Conservation (phyloP, 2,888 invertebrate genomes). For the Tinea trinotella region DNA sequence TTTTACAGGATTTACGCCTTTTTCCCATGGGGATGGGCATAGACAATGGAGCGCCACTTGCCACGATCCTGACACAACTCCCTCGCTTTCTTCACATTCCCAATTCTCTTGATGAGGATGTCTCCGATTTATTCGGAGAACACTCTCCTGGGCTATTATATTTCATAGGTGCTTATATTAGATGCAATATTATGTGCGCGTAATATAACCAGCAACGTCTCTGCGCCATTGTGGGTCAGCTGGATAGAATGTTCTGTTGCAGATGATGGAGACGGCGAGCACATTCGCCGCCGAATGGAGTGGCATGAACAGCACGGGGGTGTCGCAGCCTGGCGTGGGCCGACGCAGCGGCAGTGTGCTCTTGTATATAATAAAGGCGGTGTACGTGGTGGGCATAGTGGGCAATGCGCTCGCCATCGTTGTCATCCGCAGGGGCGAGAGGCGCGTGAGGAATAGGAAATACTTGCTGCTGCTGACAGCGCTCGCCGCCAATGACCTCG, state of each 20-base stretch:
- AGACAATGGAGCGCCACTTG: no score
- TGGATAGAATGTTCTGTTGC: not conserved
- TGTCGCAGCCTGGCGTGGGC: not conserved
- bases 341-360: conserved; percentile 24
- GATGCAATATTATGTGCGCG: no score
- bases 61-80: no score
- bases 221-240: no score
- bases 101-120: no score
- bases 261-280: not conserved
- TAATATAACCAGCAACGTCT: no score
- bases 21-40: no score
- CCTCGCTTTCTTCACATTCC: no score
- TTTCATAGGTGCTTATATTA: no score
- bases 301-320: not conserved
- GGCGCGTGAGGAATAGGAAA: conserved; percentile 82
- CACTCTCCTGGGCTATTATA: no score
- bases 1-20: no score
- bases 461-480: conserved; percentile 86
- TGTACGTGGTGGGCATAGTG: conserved; percentile 77
- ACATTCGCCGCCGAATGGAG: not conserved
- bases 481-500: conserved; percentile 83
- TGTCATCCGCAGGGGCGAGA: conserved; percentile 79
- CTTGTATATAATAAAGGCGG: conserved; percentile 57
- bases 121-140: no score
- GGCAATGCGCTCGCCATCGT: conserved; percentile 85